Base-by-base conservation (phyloP, 2,888 invertebrate genomes). In the Drosophila recens region DNA sequence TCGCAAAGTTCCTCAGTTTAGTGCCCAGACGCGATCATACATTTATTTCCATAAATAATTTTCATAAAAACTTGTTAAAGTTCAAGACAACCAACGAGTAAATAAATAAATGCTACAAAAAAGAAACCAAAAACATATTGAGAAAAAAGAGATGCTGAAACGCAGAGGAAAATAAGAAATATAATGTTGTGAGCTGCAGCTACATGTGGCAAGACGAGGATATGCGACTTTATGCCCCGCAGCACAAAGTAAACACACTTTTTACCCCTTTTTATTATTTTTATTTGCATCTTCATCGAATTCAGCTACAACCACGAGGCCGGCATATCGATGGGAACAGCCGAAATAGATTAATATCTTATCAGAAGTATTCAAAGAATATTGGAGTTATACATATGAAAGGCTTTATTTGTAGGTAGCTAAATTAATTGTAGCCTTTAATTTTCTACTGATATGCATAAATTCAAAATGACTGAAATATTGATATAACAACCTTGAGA, bases 61-160 rank as follows among this genome's bases (percentile, higher is more conserved):
- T 86, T 61, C 71, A 78, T 69, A 80, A 82, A 86, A 83, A 78
- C 87, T 87, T 80, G 80, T 77, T 78, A 72, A 83, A 75, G 67
- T 71, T 68, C 69, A 61, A 75, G 79, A 73, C 68, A 73, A 69
- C 36, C 27, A 17, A 34, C 82, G 74, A 72, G 70, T 83, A 86
- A 73, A 80, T 81, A 80, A 81, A 78, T 81, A 83, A 74, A 67
- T 78, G 59, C 51, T 62, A 66, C 33, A 42, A 33, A 75, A 38
- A 42, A 27, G 36, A 33, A 56, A 40, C 51, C 27, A 46, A 15
- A 61, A 51, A 4, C 34, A 43, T 17, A 52, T 9, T 0, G n/a
- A 13, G 30, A 43, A 48, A 54, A 51, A 40, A 15, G 9, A 53
- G 20, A 45, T 2, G 0, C 40, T 53, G 30, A 40, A 64, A 51